Evolutionary conservation across 2,113 vertebrate species (phyloP).

Genomic region (Mus musculus): DNA sequence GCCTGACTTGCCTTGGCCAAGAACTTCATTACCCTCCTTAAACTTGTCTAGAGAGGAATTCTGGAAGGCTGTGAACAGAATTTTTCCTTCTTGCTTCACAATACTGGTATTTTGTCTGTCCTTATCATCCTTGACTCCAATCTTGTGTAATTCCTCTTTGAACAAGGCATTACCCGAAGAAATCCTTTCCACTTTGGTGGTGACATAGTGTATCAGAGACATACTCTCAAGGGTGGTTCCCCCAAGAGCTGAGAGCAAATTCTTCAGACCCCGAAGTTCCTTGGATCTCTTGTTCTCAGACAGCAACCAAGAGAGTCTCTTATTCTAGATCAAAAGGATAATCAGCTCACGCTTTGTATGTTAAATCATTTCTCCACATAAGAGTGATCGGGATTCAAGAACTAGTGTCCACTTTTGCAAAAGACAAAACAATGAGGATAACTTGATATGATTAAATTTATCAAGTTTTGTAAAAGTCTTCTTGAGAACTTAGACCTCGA

Average conservation of each 20-base stretch:
- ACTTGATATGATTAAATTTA: neutral
- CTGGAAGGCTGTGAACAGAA: neutral
- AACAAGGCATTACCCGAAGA: neutral
- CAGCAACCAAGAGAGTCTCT: neutral
- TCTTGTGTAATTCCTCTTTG: neutral
- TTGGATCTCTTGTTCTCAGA: neutral
- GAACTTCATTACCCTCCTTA: neutral
- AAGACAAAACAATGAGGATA: neutral
- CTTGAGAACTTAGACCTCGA: neutral
- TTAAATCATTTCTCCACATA: neutral
- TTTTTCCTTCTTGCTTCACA: neutral
- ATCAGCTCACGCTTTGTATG: too few relatives aligned
- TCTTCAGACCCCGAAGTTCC: neutral
- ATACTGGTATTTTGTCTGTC: neutral
- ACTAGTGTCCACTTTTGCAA: neutral
- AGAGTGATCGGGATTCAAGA: neutral
- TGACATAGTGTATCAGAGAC: neutral
- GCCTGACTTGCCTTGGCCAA: neutral
- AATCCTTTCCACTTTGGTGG: neutral
- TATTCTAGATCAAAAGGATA: neutral
- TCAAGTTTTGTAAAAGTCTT: neutral
- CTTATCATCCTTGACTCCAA: too few relatives aligned
- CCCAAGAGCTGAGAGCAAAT: neutral
- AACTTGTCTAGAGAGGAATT: neutral
- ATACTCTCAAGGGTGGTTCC: neutral